Evolutionary conservation across 2,888 invertebrate genomes (phyloP), one percentile per base, ranked within the genome.

Genomic region (Steinernema scapterisci): DNA sequence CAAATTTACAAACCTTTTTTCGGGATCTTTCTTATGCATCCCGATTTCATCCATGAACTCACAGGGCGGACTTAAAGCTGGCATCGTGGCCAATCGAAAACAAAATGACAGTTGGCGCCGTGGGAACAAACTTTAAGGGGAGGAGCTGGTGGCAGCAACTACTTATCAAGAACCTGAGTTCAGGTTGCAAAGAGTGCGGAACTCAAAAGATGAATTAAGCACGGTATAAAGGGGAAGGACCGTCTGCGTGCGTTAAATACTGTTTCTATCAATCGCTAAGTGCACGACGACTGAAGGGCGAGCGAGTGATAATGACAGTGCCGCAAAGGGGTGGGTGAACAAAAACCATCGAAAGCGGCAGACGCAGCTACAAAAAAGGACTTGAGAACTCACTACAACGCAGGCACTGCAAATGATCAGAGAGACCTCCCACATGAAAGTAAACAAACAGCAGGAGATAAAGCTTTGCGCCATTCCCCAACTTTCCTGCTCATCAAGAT

Each of bases 231-330:
- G 13, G 31, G 38, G 31, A 63, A 27, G 19, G 27, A 31, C 63
- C 63, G 63, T 63, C 63, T 27, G 38, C 19, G 63, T 63, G 16
- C 27, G 63, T 63, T 63, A 63, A 27, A 63, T 38, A 63, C 23
- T 54, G 63, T 63, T 63, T 63, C 63, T 63, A 63, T 63, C 63
- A 63, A 63, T 63, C 63, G 27, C 63, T 63, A 63, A 63, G 63
- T 63, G 63, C 63, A 63, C 63, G 63, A 38, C 63, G 63, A 6
- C 63, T 16, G 25, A 63, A 63, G 27, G 63, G 63, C 31, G 63
- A 63, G 16, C 16, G 11, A 25, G 31, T 63, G 63, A 63, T 63
- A 63, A 63, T 31, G 63, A 21, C 27, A 63, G 63, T 27, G 38
- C 16, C 63, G 63, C 27, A 63, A 63, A 63, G 63, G 27, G 25